phyloP scores from a whole-genome alignment of 64 coral and sea anemone species.

The Orbicella faveolata region DNA sequence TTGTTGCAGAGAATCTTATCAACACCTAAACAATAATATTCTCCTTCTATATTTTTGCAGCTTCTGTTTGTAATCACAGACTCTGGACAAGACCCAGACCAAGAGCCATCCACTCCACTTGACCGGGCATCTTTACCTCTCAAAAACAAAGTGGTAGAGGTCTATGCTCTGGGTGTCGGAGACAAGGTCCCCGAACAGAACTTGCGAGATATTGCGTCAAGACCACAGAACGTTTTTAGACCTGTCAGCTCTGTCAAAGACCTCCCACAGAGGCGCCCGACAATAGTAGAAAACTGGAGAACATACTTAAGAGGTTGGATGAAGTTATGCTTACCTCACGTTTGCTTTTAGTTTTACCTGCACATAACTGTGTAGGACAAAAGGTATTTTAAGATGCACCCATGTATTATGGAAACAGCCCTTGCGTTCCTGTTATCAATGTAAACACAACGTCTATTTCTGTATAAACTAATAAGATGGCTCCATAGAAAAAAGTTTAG shows the following conservation, averaged over 20 bases:
- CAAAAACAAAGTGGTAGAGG: conserved; percentile 53
- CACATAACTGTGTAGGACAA: background rate
- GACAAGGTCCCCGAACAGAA: conserved; percentile 44
- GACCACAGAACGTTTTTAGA: conserved; percentile 43
- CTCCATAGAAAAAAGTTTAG: too few relatives aligned
- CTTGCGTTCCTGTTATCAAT: background rate
- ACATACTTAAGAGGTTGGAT: conserved; percentile 29
- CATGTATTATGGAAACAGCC: background rate
- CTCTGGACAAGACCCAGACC: conserved; percentile 30
- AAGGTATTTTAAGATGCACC: background rate
- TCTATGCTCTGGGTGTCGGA: conserved; percentile 53
- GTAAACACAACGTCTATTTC: too few relatives aligned
- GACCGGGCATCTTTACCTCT: conserved; percentile 29
- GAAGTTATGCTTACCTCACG: background rate
- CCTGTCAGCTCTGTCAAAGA: conserved; percentile 17
- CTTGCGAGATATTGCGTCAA: conserved; percentile 69
- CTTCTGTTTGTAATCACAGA: conserved; percentile 50
- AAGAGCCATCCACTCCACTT: conserved; percentile 26
- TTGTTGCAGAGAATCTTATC: too few relatives aligned
- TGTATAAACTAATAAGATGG: too few relatives aligned
- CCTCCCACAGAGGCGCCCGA: background rate
- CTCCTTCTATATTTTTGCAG: conserved; percentile 20
- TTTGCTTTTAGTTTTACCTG: too few relatives aligned
- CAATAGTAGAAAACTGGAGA: conserved; percentile 27
- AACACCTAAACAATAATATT: background rate